phyloP scores from a whole-genome alignment of 2,888 invertebrate genomes.

The Rhamnusium bicolor region DNA sequence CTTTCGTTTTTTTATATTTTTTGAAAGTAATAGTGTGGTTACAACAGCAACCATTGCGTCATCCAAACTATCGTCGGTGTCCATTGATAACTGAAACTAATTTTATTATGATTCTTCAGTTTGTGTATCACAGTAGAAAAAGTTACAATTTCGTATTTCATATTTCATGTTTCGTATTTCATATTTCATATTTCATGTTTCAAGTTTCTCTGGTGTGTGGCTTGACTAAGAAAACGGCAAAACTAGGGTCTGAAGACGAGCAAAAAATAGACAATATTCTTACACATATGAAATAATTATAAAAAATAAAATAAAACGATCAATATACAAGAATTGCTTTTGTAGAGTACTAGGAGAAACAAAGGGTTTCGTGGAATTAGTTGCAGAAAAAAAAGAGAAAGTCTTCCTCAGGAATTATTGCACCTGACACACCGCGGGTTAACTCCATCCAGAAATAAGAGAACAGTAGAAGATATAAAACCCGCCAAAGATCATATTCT shows the following conservation, averaged over 20 bases:
- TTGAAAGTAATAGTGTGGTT: too few species aligned
- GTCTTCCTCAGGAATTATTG: not conserved
- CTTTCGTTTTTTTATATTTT: too few species aligned
- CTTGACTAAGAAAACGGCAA: not conserved
- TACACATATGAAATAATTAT: conserved; percentile 7
- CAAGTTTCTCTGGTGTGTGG: too few species aligned
- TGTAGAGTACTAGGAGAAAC: not conserved
- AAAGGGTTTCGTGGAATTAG: not conserved
- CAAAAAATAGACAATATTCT: conserved; percentile 11
- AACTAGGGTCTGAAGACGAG: not conserved
- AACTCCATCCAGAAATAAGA: conserved; percentile 21
- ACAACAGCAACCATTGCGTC: too few species aligned
- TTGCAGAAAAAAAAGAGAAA: not conserved
- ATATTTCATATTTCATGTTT: too few species aligned
- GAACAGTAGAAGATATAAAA: conserved; percentile 20
- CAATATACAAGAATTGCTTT: conserved; percentile 15
- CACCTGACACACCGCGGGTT: conserved; percentile 12
- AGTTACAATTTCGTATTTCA: too few species aligned
- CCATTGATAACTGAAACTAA: too few species aligned
- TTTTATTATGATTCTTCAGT: too few species aligned
- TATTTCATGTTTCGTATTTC: too few species aligned
- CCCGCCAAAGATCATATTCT: conserved; percentile 14
- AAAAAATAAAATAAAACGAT: not conserved
- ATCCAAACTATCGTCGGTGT: too few species aligned
- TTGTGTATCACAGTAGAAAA: too few species aligned